phyloP scores from a whole-genome alignment of 2,888 invertebrate species.

The Nowickia ferox region DNA sequence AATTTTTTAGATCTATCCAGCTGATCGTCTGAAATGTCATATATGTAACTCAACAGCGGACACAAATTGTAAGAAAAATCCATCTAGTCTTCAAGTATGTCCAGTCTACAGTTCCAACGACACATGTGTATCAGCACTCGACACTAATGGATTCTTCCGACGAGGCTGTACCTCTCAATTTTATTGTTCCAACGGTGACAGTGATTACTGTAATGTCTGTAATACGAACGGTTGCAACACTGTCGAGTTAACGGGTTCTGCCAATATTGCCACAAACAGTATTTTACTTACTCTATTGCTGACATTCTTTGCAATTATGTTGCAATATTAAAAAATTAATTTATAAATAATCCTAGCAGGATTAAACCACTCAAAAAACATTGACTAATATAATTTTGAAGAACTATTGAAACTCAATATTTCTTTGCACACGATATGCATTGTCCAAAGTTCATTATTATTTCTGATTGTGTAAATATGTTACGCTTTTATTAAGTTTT shows the following conservation, averaged over 20 bases:
- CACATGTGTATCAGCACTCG: conserved; percentile 74
- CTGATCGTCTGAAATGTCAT: conserved; percentile 77
- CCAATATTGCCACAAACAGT: conserved; percentile 66
- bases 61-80: conserved; percentile 72
- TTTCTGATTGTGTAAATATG: no score
- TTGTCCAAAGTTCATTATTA: no score
- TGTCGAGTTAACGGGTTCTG: conserved; percentile 74
- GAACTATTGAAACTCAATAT: no score
- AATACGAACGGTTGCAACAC: conserved; percentile 77
- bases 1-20: conserved; percentile 76
- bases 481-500: no score
- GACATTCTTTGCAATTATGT: conserved; percentile 68
- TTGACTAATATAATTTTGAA: not conserved
- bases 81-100: conserved; percentile 74
- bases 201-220: conserved; percentile 76
- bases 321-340: conserved; percentile 36
- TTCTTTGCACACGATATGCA: no score
- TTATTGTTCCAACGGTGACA: conserved; percentile 74
- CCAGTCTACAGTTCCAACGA: conserved; percentile 76
- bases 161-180: conserved; percentile 77
- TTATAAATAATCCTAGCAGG: not conserved
- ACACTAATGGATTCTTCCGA: conserved; percentile 62
- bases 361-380: not conserved
- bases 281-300: conserved; percentile 74
- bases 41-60: conserved; percentile 77